Percentiles rank a stretch among this genome's conserved stretches.
phyloP scores from a whole-genome alignment of 2,797 vertebrate species.

The Rhinogobio ventralis region DNA sequence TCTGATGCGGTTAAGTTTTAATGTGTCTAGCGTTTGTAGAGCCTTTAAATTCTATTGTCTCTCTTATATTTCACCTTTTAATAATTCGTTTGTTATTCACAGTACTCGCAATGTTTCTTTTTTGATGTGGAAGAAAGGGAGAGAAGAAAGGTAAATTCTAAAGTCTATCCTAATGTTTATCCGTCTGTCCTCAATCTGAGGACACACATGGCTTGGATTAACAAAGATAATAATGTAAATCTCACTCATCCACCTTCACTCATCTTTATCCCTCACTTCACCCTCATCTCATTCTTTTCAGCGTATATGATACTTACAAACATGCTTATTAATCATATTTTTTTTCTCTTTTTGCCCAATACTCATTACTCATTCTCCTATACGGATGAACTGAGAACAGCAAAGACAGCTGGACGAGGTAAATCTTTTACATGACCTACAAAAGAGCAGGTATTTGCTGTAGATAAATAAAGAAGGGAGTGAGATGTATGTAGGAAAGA shows the following conservation, averaged over 20 bases:
- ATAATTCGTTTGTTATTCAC: slow-evolving; percentile 7
- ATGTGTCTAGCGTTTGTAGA: not conserved
- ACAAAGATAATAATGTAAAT: slow-evolving; percentile 40
- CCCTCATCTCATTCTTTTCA: slow-evolving; percentile 15
- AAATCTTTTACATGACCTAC: slow-evolving; percentile 44
- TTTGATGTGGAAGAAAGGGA: slow-evolving; percentile 68
- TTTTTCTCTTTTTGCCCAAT: slow-evolving; percentile 2
- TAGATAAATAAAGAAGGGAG: slow-evolving; percentile 18
- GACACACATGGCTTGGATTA: slow-evolving; percentile 31
- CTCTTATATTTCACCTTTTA: not conserved
- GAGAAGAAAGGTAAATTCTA: slow-evolving; percentile 68
- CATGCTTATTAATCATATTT: slow-evolving; percentile 9
- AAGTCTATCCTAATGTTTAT: slow-evolving; percentile 21
- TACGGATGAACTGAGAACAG: slow-evolving; percentile 62
- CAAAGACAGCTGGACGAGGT: slow-evolving; percentile 74
- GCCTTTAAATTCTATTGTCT: not conserved
- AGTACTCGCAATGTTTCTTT: slow-evolving; percentile 75
- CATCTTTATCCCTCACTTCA: slow-evolving; percentile 35
- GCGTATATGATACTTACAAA: not conserved
- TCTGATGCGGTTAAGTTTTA: slow-evolving; percentile 30
- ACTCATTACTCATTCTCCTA: not conserved
- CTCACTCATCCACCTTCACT: slow-evolving; percentile 45
- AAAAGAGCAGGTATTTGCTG: slow-evolving; percentile 8
- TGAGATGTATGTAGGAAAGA: not conserved
- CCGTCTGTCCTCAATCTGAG: slow-evolving; percentile 44